Percentiles rank a stretch among this genome's conserved stretches.
Evolutionary conservation across 2,797 vertebrate genomes (phyloP).

Genomic region (Sarcophilus harrisii): DNA sequence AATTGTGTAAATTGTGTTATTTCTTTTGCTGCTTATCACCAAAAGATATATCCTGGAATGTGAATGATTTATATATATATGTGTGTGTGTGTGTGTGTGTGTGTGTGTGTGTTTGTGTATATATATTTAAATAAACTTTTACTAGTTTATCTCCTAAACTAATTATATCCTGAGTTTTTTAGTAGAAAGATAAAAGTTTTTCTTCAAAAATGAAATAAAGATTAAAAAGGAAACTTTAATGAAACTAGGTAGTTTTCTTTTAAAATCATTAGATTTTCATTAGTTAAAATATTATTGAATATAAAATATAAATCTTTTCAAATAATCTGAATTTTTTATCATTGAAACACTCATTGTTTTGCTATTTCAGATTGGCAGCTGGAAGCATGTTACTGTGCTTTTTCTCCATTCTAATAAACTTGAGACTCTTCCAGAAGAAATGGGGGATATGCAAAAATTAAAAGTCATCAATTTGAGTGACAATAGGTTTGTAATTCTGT

Average conservation of each 20-base stretch:
- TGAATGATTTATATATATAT: neutral
- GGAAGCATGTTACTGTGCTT: constrained; percentile 95
- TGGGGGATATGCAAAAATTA: constrained; percentile 98
- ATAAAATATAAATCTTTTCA: neutral
- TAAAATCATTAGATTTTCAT: constrained; percentile 24
- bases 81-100: too few species aligned
- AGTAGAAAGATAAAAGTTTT: constrained; percentile 39
- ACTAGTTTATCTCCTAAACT: neutral
- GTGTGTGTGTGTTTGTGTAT: too few species aligned
- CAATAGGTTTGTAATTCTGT: constrained; percentile 89
- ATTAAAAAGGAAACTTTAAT: constrained; percentile 35
- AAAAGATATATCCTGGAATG: neutral
- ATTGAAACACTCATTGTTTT: constrained; percentile 33
- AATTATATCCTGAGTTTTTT: constrained; percentile 4
- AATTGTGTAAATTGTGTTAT: too few species aligned
- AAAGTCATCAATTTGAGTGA: constrained; percentile 99
- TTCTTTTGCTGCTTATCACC: neutral
- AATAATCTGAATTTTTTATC: constrained; percentile 6
- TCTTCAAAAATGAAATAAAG: constrained; percentile 37
- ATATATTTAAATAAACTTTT: neutral
- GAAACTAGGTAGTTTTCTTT: constrained; percentile 48
- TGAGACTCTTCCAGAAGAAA: constrained; percentile 95
- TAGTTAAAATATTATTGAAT: constrained; percentile 16
- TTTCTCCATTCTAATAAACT: constrained; percentile 98
- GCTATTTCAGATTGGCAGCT: constrained; percentile 92